Percentiles rank a stretch among this genome's conserved stretches.
phyloP scores from a whole-genome alignment of 2,797 vertebrate genomes.

The Platyrinchus mystaceus region DNA sequence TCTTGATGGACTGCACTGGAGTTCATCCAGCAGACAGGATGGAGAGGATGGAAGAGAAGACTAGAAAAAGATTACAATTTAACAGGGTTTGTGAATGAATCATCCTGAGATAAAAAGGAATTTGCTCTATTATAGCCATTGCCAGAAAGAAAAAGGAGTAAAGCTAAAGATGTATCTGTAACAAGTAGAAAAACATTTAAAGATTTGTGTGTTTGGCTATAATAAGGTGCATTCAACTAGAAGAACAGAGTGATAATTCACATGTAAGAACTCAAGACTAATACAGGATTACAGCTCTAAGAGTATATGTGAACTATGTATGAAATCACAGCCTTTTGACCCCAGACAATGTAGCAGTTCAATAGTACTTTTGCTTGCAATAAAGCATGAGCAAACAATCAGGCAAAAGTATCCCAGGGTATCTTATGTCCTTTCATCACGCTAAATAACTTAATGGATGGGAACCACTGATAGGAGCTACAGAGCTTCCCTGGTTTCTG shows the following conservation, averaged over 20 bases:
- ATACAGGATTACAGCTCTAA: neutral
- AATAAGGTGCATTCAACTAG: neutral
- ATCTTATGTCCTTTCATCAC: neutral
- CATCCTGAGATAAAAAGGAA: neutral
- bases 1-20: conserved; percentile 60
- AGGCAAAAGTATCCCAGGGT: neutral
- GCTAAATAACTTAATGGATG: neutral
- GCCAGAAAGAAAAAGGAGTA: neutral
- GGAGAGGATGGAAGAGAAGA: conserved; percentile 26
- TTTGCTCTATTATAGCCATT: neutral
- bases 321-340: neutral
- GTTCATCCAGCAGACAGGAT: neutral
- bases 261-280: neutral
- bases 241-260: neutral
- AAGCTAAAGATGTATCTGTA: neutral
- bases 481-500: neutral
- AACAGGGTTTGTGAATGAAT: neutral
- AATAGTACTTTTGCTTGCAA: neutral
- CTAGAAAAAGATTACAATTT: neutral
- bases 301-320: neutral
- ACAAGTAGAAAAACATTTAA: neutral
- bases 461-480: neutral
- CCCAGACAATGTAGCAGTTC: neutral
- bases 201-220: neutral
- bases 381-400: neutral